Base-by-base conservation (phyloP, 2,888 invertebrate genomes). In the Amphipoea oculea region DNA sequence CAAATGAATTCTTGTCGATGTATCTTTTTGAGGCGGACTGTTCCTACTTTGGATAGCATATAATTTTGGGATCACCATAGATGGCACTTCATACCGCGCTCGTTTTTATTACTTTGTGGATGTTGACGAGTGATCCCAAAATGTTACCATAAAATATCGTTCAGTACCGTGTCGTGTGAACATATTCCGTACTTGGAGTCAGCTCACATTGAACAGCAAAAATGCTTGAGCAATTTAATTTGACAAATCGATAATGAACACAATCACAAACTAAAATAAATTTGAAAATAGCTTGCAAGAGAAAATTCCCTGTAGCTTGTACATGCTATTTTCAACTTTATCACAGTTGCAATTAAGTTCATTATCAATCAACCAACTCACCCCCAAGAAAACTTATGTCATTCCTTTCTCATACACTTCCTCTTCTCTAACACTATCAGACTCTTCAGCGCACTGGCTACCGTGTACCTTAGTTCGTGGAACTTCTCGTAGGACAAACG, bases 321-420 rank as follows among this genome's bases (percentile, higher is more conserved):
- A 9, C 54, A 70, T 9, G 36, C 36, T 11, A 75, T 42, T 75
- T 45, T 17, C 17, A 76, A 76, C 23, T n/a, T 4, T n/a, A 45
- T 36, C 5, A 2, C 0, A 3, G 4, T 36, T n/a, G 1, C 0
- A 2, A 76, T 40, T 20, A n/a, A 51, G 62, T 62, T 48, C 48
- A 12, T 40, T 66, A n/a, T 42, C 11, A 67, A 68, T n/a, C 7
- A 67, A 42, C 20, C 71, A 68, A n/a, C 71, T 71, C 81, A 92
- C 67, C 93, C 93, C 88, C 91, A 90, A 23, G 82, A 90, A 86
- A 63, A 90, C 88, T 60, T 87, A 63, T 91, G 94, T 95, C 95
- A 95, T 88, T 94, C 93, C 2, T 86, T 91, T 20, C 92, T 93
- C 96, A 96, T 96, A 89, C 96, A 96, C 60, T 96, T 96, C 5